Evolutionary conservation across 2,888 invertebrate genomes (phyloP).

Genomic region (Phortica magna): DNA sequence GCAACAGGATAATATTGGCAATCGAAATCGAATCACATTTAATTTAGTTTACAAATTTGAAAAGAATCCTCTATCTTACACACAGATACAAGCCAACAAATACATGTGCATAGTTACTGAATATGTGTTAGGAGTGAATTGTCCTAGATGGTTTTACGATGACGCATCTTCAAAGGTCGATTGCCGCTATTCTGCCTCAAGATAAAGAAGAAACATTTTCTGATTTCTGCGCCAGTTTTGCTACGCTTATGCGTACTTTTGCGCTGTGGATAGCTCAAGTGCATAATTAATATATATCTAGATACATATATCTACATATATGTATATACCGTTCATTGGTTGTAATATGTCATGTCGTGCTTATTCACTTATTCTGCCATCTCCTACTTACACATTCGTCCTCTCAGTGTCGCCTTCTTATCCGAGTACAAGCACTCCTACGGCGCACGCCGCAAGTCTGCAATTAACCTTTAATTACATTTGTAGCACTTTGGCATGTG

Average conservation of each 20-base stretch:
- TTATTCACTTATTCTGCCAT: background rate
- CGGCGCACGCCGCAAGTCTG: conserved; percentile 11
- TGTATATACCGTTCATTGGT: background rate
- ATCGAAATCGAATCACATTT: background rate
- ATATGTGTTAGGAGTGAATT: background rate
- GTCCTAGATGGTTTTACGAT: background rate
- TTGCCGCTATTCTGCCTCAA: background rate
- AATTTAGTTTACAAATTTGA: too few relatives aligned
- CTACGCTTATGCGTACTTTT: background rate
- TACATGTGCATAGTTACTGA: background rate
- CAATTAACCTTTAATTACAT: conserved; percentile 47
- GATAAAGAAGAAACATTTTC: background rate
- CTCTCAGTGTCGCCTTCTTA: conserved; percentile 1
- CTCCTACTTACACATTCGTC: background rate
- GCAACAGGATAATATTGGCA: conserved; percentile 11
- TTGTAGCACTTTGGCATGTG: conserved; percentile 50
- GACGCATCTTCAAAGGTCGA: background rate
- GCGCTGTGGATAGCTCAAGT: background rate
- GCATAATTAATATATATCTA: background rate
- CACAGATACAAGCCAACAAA: background rate
- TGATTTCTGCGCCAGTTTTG: background rate
- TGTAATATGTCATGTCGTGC: background rate
- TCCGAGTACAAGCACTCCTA: conserved; percentile 1
- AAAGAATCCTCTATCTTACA: background rate
- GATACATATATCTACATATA: background rate